Percentiles rank a stretch among this genome's conserved stretches.
Evolutionary conservation across 2,797 vertebrate species (phyloP).

Genomic region (Mareca penelope): DNA sequence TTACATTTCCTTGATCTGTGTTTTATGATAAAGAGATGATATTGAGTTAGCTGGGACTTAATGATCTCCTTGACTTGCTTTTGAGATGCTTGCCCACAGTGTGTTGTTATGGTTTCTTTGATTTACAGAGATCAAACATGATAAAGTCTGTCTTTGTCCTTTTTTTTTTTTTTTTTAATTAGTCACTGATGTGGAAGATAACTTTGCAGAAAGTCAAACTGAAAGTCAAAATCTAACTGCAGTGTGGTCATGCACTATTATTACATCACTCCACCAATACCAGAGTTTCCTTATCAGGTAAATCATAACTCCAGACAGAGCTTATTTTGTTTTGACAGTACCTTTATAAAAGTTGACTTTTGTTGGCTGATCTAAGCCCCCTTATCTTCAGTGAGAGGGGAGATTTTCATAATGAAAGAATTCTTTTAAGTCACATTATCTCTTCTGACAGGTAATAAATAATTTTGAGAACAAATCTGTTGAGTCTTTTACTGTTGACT

Average conservation of each 20-base stretch:
- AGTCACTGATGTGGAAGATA: neutral
- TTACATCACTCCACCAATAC: neutral
- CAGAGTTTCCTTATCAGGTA: neutral
- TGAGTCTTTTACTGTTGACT: neutral
- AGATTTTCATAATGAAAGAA: neutral
- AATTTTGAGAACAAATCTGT: neutral
- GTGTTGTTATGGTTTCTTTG: neutral
- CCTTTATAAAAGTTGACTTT: neutral
- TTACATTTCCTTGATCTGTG: neutral
- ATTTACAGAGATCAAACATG: slow-evolving; percentile 25
- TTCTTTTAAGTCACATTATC: neutral
- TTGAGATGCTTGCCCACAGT: neutral
- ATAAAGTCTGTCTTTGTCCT: neutral
- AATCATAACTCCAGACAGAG: neutral
- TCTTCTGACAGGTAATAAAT: neutral
- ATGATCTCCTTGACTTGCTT: neutral
- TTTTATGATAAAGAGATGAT: neutral
- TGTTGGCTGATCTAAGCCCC: neutral
- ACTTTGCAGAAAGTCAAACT: slow-evolving; percentile 24
- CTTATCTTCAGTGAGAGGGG: neutral
- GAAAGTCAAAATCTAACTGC: neutral
- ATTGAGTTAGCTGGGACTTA: neutral
- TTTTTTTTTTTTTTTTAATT: neutral
- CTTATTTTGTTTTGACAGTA: neutral
- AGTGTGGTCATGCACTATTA: neutral